A percentile compares a stretch with the other conserved stretches of the same genome.
phyloP scores from a whole-genome alignment of 2,888 invertebrate species.

The Diarsia brunnea region DNA sequence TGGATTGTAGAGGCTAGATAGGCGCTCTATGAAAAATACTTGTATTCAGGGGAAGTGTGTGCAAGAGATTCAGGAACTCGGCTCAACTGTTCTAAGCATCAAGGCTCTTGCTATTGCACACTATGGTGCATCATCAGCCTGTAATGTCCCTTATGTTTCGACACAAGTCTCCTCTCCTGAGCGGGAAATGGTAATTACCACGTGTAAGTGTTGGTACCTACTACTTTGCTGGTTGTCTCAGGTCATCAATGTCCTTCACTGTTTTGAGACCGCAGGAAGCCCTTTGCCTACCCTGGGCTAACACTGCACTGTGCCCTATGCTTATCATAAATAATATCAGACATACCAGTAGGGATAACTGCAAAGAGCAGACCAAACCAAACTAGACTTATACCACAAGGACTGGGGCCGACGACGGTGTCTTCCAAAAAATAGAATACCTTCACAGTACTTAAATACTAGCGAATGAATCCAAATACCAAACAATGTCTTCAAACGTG shows the following conservation, averaged over 20 bases:
- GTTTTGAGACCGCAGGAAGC: too few relatives aligned
- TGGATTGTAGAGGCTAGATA: too few relatives aligned
- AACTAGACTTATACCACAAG: neutral
- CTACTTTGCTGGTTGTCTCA: too few relatives aligned
- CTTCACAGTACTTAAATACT: too few relatives aligned
- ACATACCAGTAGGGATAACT: neutral
- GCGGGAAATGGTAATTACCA: neutral
- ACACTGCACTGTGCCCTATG: neutral
- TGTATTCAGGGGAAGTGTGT: too few relatives aligned
- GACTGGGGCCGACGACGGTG: neutral
- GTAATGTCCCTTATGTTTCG: neutral
- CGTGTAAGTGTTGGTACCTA: too few relatives aligned
- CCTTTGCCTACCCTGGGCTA: neutral
- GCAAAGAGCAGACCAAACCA: too few relatives aligned
- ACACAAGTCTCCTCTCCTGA: neutral
- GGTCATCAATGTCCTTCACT: too few relatives aligned
- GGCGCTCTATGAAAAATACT: too few relatives aligned
- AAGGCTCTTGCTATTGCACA: neutral
- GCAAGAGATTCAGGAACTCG: neutral
- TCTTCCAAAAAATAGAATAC: neutral
- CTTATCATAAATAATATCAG: neutral
- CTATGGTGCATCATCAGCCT: neutral
- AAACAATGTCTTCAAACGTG: too few relatives aligned
- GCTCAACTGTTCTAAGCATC: neutral
- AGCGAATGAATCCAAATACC: too few relatives aligned